phyloP scores from a whole-genome alignment of 2,888 invertebrate genomes.

The Harmothoe impar region DNA sequence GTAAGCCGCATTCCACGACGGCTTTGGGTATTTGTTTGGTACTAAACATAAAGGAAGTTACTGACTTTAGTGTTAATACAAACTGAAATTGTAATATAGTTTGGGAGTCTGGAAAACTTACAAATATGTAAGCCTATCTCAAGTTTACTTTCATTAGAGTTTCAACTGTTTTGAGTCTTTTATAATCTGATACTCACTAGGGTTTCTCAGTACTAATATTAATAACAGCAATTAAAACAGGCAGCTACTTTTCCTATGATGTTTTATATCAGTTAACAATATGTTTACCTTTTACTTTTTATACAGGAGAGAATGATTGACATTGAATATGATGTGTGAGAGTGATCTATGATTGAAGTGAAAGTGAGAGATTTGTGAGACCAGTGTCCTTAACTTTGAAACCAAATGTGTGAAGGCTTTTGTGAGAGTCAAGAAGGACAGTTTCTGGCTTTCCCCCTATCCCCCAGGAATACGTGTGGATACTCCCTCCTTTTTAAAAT shows the following conservation, averaged over 20 bases:
- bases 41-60: neutral
- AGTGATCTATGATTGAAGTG: neutral
- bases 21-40: neutral
- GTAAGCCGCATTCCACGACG: constrained; percentile 1
- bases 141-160: neutral
- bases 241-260: neutral
- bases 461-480: no score
- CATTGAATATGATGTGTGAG: neutral
- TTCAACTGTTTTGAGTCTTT: neutral
- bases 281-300: neutral
- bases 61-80: neutral
- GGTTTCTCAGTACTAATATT: neutral
- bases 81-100: neutral
- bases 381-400: neutral
- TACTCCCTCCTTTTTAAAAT: no score
- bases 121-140: neutral
- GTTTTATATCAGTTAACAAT: neutral
- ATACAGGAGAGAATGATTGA: neutral
- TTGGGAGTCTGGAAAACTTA: neutral
- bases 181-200: neutral
- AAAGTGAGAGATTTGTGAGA: neutral
- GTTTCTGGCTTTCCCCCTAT: no score
- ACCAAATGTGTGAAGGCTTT: neutral
- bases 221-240: neutral
- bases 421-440: neutral